phyloP scores from a whole-genome alignment of 2,113 vertebrate genomes.

The Carlito syrichta region DNA sequence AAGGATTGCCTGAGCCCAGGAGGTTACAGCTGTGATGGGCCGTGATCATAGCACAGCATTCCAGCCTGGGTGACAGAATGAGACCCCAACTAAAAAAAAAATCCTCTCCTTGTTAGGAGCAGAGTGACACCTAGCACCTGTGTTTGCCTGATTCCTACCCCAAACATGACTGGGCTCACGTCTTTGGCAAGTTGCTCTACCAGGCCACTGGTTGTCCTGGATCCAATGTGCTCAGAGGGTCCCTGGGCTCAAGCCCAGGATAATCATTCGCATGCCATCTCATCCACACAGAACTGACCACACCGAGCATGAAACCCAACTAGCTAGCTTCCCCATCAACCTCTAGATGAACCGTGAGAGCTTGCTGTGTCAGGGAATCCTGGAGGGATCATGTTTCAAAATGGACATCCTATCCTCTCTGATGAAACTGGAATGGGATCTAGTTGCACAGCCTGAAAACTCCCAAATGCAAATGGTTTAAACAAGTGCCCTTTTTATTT shows the following conservation, averaged over 20 bases:
- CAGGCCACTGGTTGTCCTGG: neutral
- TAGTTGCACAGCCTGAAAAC: neutral
- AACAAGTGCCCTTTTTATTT: neutral
- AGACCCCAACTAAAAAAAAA: no score
- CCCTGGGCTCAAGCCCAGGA: neutral
- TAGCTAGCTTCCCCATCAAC: neutral
- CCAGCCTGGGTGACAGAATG: no score
- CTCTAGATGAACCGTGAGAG: neutral
- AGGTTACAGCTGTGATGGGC: no score
- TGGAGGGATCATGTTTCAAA: neutral
- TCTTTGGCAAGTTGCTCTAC: neutral
- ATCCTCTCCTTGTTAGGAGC: neutral
- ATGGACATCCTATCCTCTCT: neutral
- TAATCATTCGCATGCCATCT: no score
- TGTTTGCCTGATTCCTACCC: neutral
- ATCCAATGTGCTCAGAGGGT: neutral
- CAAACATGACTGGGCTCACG: neutral
- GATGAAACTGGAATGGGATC: neutral
- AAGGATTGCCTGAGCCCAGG: no score
- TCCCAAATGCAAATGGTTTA: neutral
- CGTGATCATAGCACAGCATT: no score
- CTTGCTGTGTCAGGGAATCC: neutral
- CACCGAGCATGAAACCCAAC: neutral
- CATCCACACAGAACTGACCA: no score
- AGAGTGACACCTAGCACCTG: neutral